These are phyloP conservation scores for Mythimna impura DNA, from an alignment of 2,888 invertebrate species.

Conservation along the genomic window DNA sequence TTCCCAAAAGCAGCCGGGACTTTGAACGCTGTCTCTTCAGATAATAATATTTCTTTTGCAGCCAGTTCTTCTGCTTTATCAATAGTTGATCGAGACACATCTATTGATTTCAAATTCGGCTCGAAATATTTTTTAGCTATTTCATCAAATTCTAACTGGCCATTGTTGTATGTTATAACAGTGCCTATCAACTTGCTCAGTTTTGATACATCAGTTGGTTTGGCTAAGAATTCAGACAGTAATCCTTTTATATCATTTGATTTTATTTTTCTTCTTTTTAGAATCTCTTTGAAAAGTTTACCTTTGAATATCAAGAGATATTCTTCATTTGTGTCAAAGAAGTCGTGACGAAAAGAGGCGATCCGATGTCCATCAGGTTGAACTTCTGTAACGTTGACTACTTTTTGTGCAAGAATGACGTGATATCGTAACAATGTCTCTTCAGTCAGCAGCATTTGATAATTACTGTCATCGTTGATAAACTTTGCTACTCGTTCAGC, in stretches of 20 bases:
- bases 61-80: slow-evolving; percentile 27
- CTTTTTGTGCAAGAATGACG: slow-evolving; percentile 42
- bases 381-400: slow-evolving; percentile 40
- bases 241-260: neutral
- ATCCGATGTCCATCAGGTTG: slow-evolving; percentile 26
- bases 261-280: neutral
- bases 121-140: neutral
- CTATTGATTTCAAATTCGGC: slow-evolving; percentile 7
- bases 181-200: slow-evolving; percentile 44
- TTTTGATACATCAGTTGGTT: neutral
- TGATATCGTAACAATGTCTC: slow-evolving; percentile 40
- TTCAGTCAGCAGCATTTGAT: slow-evolving; percentile 31
- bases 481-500: slow-evolving; percentile 24
- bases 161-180: slow-evolving; percentile 29
- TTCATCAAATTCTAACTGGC: slow-evolving; percentile 21
- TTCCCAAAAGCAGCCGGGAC: slow-evolving; percentile 55
- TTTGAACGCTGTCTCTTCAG: slow-evolving; percentile 22
- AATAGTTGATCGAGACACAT: slow-evolving; percentile 9
- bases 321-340: slow-evolving; percentile 40
- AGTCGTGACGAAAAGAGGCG: slow-evolving; percentile 35
- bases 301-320: slow-evolving; percentile 36
- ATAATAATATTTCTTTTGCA: slow-evolving; percentile 25
- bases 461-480: neutral
- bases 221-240: neutral
- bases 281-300: slow-evolving; percentile 14